Evolutionary conservation across 2,113 vertebrate genomes (phyloP), one percentile per base, ranked within the genome.

Genomic region (Melanocharis versteri): DNA sequence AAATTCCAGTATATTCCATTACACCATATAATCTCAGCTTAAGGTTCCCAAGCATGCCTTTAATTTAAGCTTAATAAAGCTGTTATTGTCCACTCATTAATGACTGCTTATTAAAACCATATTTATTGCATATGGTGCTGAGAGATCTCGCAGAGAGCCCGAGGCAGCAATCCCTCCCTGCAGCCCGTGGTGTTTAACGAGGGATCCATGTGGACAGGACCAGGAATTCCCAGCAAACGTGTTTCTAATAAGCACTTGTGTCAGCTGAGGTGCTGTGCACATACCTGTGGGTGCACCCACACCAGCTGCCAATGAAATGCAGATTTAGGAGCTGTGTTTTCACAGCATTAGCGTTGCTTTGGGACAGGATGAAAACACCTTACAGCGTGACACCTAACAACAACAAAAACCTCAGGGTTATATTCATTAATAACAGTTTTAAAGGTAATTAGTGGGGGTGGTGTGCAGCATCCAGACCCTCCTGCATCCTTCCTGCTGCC

Each of bases 41-140:
- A 86, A 70, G 86, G 94, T 42, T 95, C 70, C 85, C 90, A 96
- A 95, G 88, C 88, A 91, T 89, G 93, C 73, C 89, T 93, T 97
- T 90, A 92, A 97, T 96, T 98, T 90, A 84, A 87, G 77, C 69
- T 96, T 95, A 94, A 97, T 96, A 97, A 97, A 97, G 90, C 82
- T 86, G 90, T 93, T 97, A 85, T 94, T 97, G 91, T 96, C 91
- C 76, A 57, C 58, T 95, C 91, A 93, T 94, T 97, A 97, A 96
- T 93, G 96, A 65, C 50, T 90, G 58, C 81, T 96, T 95, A 97
- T 97, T 96, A 95, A 95, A 97, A 93, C 54, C 90, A 92, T 62
- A 90, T 83, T 90, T 88, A 75, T 79, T 75, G 64, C 94, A 35
- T 20, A 12, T 3, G 37, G 90, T 66, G 79, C 77, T 78, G 91